Evolutionary conservation across 2,113 vertebrate genomes (phyloP).

Genomic region (Phainopepla nitens): DNA sequence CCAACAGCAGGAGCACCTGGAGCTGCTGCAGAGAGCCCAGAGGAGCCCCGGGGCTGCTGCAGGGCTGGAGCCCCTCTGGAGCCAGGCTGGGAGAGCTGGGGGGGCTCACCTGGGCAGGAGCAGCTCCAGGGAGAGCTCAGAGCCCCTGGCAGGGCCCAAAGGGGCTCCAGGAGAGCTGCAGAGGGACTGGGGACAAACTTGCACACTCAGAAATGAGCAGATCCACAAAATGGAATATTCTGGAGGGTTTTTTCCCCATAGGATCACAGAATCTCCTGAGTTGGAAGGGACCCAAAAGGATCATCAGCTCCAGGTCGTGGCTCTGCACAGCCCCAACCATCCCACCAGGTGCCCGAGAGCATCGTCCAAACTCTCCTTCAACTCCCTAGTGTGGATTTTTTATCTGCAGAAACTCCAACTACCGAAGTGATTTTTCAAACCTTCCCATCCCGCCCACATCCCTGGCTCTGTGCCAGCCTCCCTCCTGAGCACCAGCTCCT

Average conservation of each 20-base stretch:
- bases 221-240: not conserved
- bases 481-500: not conserved
- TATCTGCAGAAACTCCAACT: not conserved
- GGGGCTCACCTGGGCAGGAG: too few species aligned
- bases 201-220: fast-evolving
- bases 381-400: too few species aligned
- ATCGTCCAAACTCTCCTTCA: not conserved
- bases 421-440: not conserved
- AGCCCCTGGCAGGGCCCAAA: not conserved
- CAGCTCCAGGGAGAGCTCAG: not conserved
- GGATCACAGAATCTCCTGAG: not conserved
- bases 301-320: not conserved
- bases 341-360: not conserved
- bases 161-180: not conserved
- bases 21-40: not conserved
- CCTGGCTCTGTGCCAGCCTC: not conserved
- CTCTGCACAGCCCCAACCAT: not conserved
- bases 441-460: not conserved
- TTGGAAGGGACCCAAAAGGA: not conserved
- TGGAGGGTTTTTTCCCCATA: fast-evolving
- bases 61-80: not conserved
- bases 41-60: fast-evolving
- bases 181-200: not conserved
- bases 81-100: not conserved
- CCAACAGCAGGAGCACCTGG: not conserved